phyloP scores from a whole-genome alignment of 2,888 invertebrate species.

The Choreutis nemorana region DNA sequence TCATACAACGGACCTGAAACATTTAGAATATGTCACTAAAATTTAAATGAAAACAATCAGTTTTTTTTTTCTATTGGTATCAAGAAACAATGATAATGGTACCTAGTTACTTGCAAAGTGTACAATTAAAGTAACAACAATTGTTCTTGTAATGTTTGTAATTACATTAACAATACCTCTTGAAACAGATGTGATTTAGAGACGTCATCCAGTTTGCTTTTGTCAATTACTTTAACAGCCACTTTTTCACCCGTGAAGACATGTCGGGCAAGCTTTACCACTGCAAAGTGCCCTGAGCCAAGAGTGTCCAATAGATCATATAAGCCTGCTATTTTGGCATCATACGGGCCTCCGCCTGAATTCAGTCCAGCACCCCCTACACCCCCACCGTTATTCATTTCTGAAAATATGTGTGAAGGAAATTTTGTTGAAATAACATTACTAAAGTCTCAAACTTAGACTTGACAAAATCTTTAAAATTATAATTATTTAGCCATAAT shows the following conservation, averaged over 20 bases:
- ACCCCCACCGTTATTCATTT: slow-evolving; percentile 41
- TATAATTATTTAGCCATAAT: too few species aligned
- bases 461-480: too few species aligned
- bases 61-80: neutral
- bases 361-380: slow-evolving; percentile 31
- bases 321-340: slow-evolving; percentile 93
- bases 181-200: slow-evolving; percentile 96
- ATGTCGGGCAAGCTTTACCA: slow-evolving; percentile 96
- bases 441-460: too few species aligned
- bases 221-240: slow-evolving; percentile 98
- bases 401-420: too few species aligned
- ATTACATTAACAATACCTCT: too few species aligned
- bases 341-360: slow-evolving; percentile 66
- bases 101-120: neutral
- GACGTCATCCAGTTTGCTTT: slow-evolving; percentile 95
- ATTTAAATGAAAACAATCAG: neutral
- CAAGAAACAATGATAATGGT: neutral
- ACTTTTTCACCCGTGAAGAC: slow-evolving; percentile 99
- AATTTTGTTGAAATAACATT: too few species aligned
- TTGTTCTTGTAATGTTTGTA: slow-evolving; percentile 15
- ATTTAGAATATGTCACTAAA: neutral
- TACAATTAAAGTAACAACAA: neutral
- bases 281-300: slow-evolving; percentile 98
- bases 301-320: slow-evolving; percentile 98
- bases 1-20: slow-evolving; percentile 92